Evolutionary conservation across 2,113 vertebrate genomes (phyloP).

Genomic region (Chaetura pelagica): DNA sequence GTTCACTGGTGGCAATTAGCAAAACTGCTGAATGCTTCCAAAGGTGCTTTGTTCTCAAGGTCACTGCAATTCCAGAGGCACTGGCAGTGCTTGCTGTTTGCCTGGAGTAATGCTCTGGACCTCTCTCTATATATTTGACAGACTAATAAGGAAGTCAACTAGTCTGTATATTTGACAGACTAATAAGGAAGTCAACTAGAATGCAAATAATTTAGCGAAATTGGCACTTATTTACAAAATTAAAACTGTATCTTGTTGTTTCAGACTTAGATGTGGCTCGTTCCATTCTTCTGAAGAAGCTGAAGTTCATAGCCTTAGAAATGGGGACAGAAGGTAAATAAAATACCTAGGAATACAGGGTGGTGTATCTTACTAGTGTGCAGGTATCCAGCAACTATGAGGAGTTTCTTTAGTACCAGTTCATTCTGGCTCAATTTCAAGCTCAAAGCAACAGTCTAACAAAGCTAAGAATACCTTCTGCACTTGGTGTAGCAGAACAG

Average conservation of each 20-base stretch:
- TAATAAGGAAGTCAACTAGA: not conserved
- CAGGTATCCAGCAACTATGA: not conserved
- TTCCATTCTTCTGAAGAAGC: not conserved
- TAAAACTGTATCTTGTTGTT: not conserved
- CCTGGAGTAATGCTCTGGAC: not conserved
- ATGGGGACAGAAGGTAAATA: not conserved
- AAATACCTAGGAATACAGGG: not conserved
- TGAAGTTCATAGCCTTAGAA: not conserved
- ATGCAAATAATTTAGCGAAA: not conserved
- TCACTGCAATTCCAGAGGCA: not conserved
- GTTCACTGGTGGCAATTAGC: not conserved
- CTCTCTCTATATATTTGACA: not conserved
- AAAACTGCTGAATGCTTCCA: not conserved
- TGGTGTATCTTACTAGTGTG: not conserved
- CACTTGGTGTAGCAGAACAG: accelerated
- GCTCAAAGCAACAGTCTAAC: not conserved
- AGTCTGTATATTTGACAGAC: not conserved
- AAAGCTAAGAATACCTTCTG: not conserved
- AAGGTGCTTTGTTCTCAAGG: not conserved
- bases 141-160: not conserved
- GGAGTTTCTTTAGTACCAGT: not conserved
- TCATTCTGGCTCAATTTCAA: not conserved
- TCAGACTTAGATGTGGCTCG: not conserved
- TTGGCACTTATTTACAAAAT: not conserved
- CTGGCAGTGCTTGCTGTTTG: not conserved